Base-by-base conservation (phyloP, 2,888 invertebrate genomes). In the Leptothorax acervorum region DNA sequence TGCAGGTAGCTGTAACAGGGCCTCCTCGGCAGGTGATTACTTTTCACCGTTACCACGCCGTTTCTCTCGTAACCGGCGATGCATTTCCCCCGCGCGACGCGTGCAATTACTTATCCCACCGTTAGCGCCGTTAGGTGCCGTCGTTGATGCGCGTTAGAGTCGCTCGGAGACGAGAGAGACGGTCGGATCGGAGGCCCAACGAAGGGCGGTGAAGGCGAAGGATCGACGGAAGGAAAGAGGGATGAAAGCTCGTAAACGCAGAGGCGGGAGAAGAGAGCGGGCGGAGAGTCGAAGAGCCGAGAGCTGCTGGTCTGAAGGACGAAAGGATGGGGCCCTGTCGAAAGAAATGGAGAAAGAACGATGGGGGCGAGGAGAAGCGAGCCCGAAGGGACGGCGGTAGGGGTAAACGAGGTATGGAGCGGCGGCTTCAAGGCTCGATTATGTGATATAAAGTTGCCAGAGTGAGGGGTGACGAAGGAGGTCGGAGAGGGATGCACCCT, bases 391-490 rank as follows among this genome's bases (percentile, higher is more conserved):
- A 35, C 23, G 60, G 79, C 51, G 35, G 53, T n/a, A 55, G 73
- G 81, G 85, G 83, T 74, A 86, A 75, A 82, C 74, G 82, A 85
- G 85, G 85, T 79, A 83, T 45, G 84, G 83, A 82, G 82, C 83
- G 60, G 82, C 62, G 85, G 86, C 76, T 88, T 85, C 87, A 84
- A 73, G 71, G 89, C 89, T 91, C 92, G 90, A 93, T 93, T 92
- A 92, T 92, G 90, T 89, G 91, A 92, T 92, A 92, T 92, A 92
- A 92, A 91, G 89, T 91, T 91, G 88, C 89, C 89, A 87, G 78
- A 78, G 87, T 84, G 88, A 87, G 86, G 90, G 90, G 82, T 87
- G 87, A 88, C 82, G 85, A 87, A 87, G 90, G 87, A 86, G 87
- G 87, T 83, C 86, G 84, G 86, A 89, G 88, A 88, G 89, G 88